phyloP scores from a whole-genome alignment of 1,140 invertebrate species.

The Drosophila guanche region DNA sequence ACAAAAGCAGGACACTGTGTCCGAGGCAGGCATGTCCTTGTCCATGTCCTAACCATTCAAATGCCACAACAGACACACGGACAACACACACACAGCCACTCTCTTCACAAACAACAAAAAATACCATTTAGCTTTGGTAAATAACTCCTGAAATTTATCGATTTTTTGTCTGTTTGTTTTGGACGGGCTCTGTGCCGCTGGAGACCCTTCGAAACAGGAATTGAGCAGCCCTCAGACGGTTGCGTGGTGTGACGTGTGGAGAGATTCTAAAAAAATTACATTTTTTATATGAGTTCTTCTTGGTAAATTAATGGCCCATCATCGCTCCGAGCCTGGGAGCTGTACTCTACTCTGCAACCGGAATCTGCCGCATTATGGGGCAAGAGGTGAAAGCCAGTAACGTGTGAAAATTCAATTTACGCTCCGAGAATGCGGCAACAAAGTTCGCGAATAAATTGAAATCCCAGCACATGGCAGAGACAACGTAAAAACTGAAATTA shows the following conservation, averaged over 20 bases:
- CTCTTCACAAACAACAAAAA: constrained; percentile 7
- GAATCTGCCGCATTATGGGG: background rate
- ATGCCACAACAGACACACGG: constrained; percentile 10
- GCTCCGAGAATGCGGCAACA: constrained; percentile 34
- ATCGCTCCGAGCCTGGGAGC: background rate
- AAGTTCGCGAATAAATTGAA: constrained; percentile 56
- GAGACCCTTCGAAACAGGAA: background rate
- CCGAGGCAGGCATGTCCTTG: constrained; percentile 20
- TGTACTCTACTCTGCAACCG: constrained; percentile 5
- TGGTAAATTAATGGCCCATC: constrained; percentile 55
- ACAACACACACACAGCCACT: constrained; percentile 7
- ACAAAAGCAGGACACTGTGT: constrained; percentile 23
- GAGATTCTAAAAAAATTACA: constrained; percentile 47
- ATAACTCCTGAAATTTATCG: constrained; percentile 73
- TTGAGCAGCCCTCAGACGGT: constrained; percentile 17
- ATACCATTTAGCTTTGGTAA: constrained; percentile 48
- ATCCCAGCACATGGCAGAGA: constrained; percentile 49
- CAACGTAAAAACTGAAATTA: constrained; percentile 31
- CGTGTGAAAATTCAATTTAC: constrained; percentile 70
- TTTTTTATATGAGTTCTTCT: constrained; percentile 49
- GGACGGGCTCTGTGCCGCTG: constrained; percentile 36
- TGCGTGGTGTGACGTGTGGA: no score
- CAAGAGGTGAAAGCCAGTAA: constrained; percentile 10
- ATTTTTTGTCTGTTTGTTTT: constrained; percentile 79
- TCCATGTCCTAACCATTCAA: constrained; percentile 32